These are phyloP conservation scores for zebrafish (Danio rerio) DNA, from an alignment of 2,113 vertebrate species.

Conservation along the genomic window DNA sequence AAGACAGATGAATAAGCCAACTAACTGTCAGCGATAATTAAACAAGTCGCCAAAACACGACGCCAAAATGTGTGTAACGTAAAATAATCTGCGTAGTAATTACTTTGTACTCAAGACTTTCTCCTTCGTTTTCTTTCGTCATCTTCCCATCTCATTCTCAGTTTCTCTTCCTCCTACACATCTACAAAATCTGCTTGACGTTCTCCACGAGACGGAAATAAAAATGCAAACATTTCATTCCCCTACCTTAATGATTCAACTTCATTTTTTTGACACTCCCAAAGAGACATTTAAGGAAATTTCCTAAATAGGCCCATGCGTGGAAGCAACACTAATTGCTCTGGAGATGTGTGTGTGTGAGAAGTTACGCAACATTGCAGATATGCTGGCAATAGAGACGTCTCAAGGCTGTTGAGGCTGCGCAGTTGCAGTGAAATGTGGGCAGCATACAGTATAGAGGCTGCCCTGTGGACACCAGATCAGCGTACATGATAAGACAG, in stretches of 20 bases:
- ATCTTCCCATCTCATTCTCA: not conserved
- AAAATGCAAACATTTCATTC: constrained; percentile 34
- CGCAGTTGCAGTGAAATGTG: constrained; percentile 11
- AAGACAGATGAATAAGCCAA: constrained; percentile 29
- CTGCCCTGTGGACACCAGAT: not conserved
- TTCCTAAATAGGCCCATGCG: not conserved
- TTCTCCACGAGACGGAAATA: not conserved
- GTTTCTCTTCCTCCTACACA: constrained; percentile 10
- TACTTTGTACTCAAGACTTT: constrained; percentile 11
- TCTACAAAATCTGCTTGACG: not conserved
- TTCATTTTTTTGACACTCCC: constrained; percentile 28
- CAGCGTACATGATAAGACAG: not conserved
- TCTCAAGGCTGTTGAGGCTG: constrained; percentile 25
- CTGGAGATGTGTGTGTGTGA: constrained; percentile 28
- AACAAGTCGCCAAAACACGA: constrained; percentile 25
- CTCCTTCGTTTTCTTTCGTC: constrained; percentile 1
- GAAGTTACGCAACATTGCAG: constrained; percentile 45
- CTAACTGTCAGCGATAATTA: constrained; percentile 32
- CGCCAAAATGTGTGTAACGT: not conserved
- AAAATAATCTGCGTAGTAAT: constrained; percentile 17
- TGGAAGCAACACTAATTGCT: constrained; percentile 34
- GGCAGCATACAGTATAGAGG: not conserved
- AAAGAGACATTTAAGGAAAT: constrained; percentile 19
- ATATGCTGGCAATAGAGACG: constrained; percentile 31
- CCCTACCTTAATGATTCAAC: constrained; percentile 19